phyloP scores from a whole-genome alignment of 2,113 vertebrate genomes.

The Anarrhichthys ocellatus region DNA sequence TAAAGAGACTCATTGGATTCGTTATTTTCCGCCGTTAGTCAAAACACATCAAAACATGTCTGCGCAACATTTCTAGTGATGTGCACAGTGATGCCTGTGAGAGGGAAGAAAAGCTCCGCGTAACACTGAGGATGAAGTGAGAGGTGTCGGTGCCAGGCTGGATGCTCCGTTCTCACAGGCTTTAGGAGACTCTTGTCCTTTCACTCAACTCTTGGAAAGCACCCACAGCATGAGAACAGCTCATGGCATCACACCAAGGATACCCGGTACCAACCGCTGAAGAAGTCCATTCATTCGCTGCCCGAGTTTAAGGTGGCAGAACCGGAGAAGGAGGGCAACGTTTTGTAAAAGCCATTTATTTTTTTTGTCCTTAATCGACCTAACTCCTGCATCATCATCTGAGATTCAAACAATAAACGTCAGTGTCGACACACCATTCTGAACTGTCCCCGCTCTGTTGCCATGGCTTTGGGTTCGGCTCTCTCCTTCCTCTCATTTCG shows the following conservation, averaged over 20 bases:
- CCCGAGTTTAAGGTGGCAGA: slow-evolving; percentile 43
- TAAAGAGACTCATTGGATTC: slow-evolving; percentile 70
- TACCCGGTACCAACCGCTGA: slow-evolving; percentile 35
- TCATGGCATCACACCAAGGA: slow-evolving; percentile 62
- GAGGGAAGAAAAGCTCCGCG: not conserved
- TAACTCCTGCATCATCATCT: slow-evolving; percentile 37
- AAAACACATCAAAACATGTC: slow-evolving; percentile 33
- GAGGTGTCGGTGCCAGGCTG: slow-evolving; percentile 19
- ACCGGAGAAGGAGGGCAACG: slow-evolving; percentile 17
- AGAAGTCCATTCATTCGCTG: slow-evolving; percentile 50
- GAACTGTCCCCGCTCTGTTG: slow-evolving; percentile 21
- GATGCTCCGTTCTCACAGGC: slow-evolving; percentile 49
- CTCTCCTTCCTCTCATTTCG: slow-evolving; percentile 45
- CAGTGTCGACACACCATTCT: not conserved
- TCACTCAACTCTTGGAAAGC: slow-evolving; percentile 64
- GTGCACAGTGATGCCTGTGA: not conserved
- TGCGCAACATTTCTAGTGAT: not conserved
- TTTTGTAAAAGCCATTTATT: not conserved
- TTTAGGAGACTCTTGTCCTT: slow-evolving; percentile 56
- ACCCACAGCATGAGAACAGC: slow-evolving; percentile 50
- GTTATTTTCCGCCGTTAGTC: slow-evolving; percentile 18
- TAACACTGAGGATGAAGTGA: not conserved
- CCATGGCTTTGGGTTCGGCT: slow-evolving; percentile 5
- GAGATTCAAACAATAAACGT: slow-evolving; percentile 38
- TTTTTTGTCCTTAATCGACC: slow-evolving; percentile 30